Conservation (phyloP, 2,113 vertebrate species). For the Anhinga rufa region DNA sequence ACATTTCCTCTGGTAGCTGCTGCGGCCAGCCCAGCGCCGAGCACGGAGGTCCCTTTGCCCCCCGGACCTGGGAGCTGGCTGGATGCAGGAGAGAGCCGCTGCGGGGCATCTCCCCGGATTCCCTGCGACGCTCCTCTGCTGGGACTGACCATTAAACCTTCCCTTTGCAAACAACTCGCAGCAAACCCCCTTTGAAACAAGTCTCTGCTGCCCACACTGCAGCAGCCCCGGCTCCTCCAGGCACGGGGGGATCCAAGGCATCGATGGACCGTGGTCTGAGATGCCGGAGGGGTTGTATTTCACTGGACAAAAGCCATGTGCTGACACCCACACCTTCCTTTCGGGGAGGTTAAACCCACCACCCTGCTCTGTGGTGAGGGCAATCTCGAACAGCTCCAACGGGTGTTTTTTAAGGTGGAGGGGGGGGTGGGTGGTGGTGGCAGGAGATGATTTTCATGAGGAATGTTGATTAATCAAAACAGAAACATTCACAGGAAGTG, state of each 20-base stretch:
- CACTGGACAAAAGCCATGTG: background rate
- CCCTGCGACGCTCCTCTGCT: fast-evolving
- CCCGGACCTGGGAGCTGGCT: background rate
- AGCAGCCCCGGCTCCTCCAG: background rate
- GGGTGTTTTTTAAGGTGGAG: background rate
- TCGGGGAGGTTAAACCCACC: background rate
- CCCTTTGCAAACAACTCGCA: background rate
- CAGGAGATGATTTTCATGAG: background rate
- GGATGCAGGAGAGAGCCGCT: fast-evolving
- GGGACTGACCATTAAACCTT: background rate
- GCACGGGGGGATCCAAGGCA: fast-evolving
- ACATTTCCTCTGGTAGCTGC: background rate
- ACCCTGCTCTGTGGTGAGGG: background rate
- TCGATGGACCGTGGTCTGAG: fast-evolving
- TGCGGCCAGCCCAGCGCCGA: background rate
- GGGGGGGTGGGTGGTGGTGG: background rate
- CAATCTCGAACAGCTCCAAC: background rate
- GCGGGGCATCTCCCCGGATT: background rate
- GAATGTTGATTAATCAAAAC: slow-evolving; percentile 34
- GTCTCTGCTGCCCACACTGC: background rate
- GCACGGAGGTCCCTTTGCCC: background rate
- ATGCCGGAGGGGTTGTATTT: background rate
- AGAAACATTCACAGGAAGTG: background rate
- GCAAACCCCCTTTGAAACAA: background rate
- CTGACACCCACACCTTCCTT: background rate